Evolutionary conservation across 2,113 vertebrate species (phyloP).

Genomic region (Pterocles gutturalis): DNA sequence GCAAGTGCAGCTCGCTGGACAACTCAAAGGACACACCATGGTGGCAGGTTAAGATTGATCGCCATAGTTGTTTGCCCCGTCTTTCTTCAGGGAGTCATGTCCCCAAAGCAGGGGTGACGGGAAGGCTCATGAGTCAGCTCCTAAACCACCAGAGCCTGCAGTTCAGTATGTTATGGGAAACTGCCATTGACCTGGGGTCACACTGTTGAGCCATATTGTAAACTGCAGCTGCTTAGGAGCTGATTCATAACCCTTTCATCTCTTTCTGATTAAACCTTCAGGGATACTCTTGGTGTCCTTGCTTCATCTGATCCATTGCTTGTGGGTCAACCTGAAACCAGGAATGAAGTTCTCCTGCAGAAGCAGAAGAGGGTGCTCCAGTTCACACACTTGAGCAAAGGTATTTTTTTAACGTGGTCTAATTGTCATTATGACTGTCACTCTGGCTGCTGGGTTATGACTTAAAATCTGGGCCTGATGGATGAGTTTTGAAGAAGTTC

Average conservation of each 20-base stretch:
- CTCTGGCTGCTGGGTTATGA: neutral
- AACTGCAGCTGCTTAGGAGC: slow-evolving; percentile 33
- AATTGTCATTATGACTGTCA: neutral
- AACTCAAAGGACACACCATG: neutral
- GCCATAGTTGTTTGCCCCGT: neutral
- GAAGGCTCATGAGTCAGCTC: slow-evolving; percentile 18
- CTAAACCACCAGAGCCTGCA: neutral
- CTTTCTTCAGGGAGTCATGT: neutral
- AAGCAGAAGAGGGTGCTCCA: neutral
- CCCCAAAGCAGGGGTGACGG: neutral
- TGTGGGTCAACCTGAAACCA: neutral
- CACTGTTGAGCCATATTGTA: neutral
- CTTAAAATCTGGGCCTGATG: neutral
- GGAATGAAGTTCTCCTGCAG: neutral
- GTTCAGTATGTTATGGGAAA: neutral
- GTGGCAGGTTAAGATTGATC: neutral
- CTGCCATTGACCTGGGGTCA: neutral
- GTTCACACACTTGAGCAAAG: neutral
- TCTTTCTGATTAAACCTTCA: neutral
- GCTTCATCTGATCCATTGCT: neutral
- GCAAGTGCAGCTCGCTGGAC: neutral
- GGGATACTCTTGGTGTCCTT: neutral
- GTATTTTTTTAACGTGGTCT: neutral
- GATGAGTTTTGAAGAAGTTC: neutral
- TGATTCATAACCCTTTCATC: slow-evolving; percentile 48